Evolutionary conservation across 2,888 invertebrate species (phyloP), one percentile per base, ranked within the genome.

Genomic region (Tiliacea aurago): DNA sequence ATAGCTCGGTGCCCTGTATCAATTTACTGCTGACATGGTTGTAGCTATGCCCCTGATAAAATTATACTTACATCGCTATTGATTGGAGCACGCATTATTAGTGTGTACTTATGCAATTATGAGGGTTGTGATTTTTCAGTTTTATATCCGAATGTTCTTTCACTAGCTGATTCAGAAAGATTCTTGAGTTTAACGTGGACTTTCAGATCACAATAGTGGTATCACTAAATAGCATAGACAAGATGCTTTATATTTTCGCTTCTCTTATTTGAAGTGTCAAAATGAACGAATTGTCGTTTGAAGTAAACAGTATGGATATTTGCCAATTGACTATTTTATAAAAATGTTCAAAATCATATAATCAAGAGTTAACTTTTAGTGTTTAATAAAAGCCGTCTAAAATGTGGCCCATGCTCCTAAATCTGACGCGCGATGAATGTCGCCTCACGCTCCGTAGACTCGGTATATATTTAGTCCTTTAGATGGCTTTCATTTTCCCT

Each of bases 371-470:
- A 86, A 89, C 89, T 91, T 90, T 87, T 86, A 87, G 92, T 93
- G 93, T 91, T 90, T 77, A 90, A 88, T 88, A 89, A 81, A 90
- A 91, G 90, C 89, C 83, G 87, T 86, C 90, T 83, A 95, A 93
- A 90, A 96, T 96, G 96, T 96, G 96, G 98, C 98, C 98, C 84
- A 96, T 97, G 94, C 96, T 98, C 84, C 96, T 98, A 87, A 98
- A 99, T 96, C 97, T 98, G 97, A 98, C 98, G 89, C 97, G 97
- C 93, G 98, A 99, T 95, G 99, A 99, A 95, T 99, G 98, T 95
- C 98, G 98, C 94, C 97, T 98, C 91, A 97, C 98, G 96, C 97
- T 99, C 92, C 97, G 99, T 91, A 98, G 98, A 96, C 97, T 99
- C 91, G 98, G 98, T 98, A 97, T 95, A 95, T 93, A 94, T 94